These are phyloP conservation scores for Synanthedon tipuliformis DNA, from an alignment of 2,888 invertebrate species.

Conservation along the genomic window DNA sequence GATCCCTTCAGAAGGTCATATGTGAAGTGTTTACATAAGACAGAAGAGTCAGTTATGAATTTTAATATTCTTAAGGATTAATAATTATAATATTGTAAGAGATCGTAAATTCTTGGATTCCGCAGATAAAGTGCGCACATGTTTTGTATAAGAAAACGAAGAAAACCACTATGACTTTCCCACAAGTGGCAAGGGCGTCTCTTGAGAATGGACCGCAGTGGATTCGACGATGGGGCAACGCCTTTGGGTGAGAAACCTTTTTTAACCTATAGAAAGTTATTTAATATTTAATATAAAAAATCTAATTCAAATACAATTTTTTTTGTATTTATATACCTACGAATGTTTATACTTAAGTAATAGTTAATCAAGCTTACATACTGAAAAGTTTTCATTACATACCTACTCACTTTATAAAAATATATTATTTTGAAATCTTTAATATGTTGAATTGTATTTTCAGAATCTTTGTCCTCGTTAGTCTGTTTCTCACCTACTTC, in stretches of 20 bases:
- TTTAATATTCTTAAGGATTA: too few species aligned
- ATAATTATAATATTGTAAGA: too few species aligned
- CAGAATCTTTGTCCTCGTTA: slow-evolving; percentile 78
- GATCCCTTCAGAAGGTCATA: too few species aligned
- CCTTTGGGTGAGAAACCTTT: slow-evolving; percentile 67
- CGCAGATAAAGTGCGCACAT: slow-evolving; percentile 85
- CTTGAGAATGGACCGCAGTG: slow-evolving; percentile 82
- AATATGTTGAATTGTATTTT: slow-evolving; percentile 19
- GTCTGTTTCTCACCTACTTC: slow-evolving; percentile 92
- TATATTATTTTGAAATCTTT: too few species aligned
- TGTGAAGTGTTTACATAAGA: too few species aligned
- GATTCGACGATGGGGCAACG: slow-evolving; percentile 72
- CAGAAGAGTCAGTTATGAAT: too few species aligned
- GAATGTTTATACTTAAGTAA: too few species aligned
- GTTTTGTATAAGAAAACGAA: slow-evolving; percentile 79
- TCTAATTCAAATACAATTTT: not conserved
- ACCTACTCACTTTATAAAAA: too few species aligned
- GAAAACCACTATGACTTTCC: slow-evolving; percentile 83
- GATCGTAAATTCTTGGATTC: too few species aligned
- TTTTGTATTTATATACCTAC: too few species aligned
- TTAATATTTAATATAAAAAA: not conserved
- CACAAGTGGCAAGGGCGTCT: slow-evolving; percentile 85
- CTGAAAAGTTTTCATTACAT: too few species aligned
- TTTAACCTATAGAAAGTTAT: not conserved
- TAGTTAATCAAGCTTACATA: too few species aligned